Conservation (phyloP, 2,888 invertebrate genomes). For the Epinotia nisella region DNA sequence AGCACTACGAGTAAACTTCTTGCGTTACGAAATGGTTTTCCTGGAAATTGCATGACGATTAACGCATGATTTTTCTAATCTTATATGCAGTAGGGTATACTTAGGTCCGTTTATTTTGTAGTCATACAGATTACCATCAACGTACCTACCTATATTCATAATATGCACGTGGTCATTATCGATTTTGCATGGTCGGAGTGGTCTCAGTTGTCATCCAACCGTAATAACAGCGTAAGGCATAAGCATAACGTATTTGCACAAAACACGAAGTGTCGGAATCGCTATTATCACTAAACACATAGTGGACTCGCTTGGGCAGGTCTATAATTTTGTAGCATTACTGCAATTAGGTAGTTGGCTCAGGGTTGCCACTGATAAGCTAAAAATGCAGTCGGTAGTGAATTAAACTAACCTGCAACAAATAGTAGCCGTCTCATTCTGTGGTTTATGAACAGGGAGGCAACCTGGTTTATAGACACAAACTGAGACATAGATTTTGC, state of each 20-base stretch:
- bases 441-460: not conserved
- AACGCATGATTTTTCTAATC: too few relatives aligned
- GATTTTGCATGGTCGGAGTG: constrained; percentile 27
- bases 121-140: not conserved
- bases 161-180: constrained; percentile 24
- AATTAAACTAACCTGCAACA: constrained; percentile 6
- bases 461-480: not conserved
- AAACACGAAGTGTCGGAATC: constrained; percentile 40
- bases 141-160: not conserved
- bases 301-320: constrained; percentile 50
- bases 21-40: too few relatives aligned
- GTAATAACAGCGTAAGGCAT: constrained; percentile 28
- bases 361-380: constrained; percentile 47
- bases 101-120: not conserved
- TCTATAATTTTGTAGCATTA: constrained; percentile 54
- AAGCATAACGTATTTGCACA: constrained; percentile 42
- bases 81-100: too few relatives aligned
- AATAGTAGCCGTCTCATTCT: not conserved
- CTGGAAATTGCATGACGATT: too few relatives aligned
- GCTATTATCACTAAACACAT: constrained; percentile 45
- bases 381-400: constrained; percentile 1
- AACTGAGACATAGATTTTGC: too few relatives aligned
- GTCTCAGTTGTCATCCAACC: constrained; percentile 35
- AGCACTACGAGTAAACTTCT: too few relatives aligned
- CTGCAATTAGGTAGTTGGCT: constrained; percentile 55